Base-by-base conservation (phyloP, 2,888 invertebrate genomes). In the Tortricodes alternella region DNA sequence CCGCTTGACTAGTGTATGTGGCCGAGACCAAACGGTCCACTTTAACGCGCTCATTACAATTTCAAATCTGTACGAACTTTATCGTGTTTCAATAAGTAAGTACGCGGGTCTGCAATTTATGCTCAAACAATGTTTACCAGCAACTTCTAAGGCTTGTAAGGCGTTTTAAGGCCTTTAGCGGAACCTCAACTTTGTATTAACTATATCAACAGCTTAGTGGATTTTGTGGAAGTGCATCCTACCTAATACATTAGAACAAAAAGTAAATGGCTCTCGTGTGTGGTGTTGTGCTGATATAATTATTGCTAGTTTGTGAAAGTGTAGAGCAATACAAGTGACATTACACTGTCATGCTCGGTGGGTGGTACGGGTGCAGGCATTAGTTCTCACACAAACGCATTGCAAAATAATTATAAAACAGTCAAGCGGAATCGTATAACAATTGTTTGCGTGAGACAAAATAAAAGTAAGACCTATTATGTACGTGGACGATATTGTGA, bases 341-440 rank as follows among this genome's bases (percentile, higher is more conserved):
- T 73, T 65, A 60, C 69, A 68, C 66, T 81, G 83, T 83, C 89
- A 89, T 89, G 89, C 89, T 83, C 71, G 74, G 53, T 53, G 80
- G 82, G 87, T 83, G 85, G 87, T 83, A 88, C 89, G 84, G 82
- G 89, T 89, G 89, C 89, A 87, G 89, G 85, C 83, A 67, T 65
- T 63, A 61, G 65, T 68, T 78, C 79, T 75, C 80, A 77, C 83
- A 83, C 80, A 80, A 84, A 84, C 79, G 19, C 16, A 24, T 38
- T n/a, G 46, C 41, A 37, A 48, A 34, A 49, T 23, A 43, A 41
- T 35, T 24, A 21, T 27, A 35, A 32, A 29, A n/a, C 49, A 16
- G n/a, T 27, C 15, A 56, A 50, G 18, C 41, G 21, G 29, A 32
- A 37, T 37, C 35, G 35, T 32, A 46, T 53, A 23, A 37, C 19